Conservation (phyloP, 23 tunicate species). For the Styela clava region DNA sequence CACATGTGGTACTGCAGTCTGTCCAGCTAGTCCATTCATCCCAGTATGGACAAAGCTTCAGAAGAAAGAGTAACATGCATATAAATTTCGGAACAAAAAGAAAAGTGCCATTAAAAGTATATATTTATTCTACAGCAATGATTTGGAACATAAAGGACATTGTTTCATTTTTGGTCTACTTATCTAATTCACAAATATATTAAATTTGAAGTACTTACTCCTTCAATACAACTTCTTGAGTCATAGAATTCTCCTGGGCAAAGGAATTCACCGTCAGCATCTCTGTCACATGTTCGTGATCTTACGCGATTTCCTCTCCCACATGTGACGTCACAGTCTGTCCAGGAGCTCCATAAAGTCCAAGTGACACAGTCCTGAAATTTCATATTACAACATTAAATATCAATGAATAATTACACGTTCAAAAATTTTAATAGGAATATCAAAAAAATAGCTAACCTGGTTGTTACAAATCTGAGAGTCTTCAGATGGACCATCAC, state of each 20-base stretch:
- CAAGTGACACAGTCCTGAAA: conserved; percentile 47
- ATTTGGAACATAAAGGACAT: not conserved
- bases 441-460: too few relatives aligned
- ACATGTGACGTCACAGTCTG: conserved; percentile 54
- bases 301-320: conserved; percentile 38
- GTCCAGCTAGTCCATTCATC: conserved; percentile 50
- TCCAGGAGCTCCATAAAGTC: conserved; percentile 54
- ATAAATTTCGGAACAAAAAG: conserved; percentile 49
- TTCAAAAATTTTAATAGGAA: too few relatives aligned
- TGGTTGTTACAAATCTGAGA: conserved; percentile 33
- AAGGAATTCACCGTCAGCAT: conserved; percentile 7
- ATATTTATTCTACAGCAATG: conserved; percentile 36
- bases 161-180: too few relatives aligned
- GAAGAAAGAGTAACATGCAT: too few relatives aligned
- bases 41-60: conserved; percentile 62
- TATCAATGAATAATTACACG: too few relatives aligned
- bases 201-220: too few relatives aligned
- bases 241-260: conserved; percentile 23
- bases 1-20: conserved; percentile 52
- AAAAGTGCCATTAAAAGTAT: conserved; percentile 27
- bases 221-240: conserved; percentile 3
- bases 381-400: too few relatives aligned
- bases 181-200: too few relatives aligned
- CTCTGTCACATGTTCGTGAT: conserved; percentile 38
- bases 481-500: conserved; percentile 6